Base-by-base conservation (phyloP, 2,797 vertebrate genomes). In the Philypnodon macrostomus region DNA sequence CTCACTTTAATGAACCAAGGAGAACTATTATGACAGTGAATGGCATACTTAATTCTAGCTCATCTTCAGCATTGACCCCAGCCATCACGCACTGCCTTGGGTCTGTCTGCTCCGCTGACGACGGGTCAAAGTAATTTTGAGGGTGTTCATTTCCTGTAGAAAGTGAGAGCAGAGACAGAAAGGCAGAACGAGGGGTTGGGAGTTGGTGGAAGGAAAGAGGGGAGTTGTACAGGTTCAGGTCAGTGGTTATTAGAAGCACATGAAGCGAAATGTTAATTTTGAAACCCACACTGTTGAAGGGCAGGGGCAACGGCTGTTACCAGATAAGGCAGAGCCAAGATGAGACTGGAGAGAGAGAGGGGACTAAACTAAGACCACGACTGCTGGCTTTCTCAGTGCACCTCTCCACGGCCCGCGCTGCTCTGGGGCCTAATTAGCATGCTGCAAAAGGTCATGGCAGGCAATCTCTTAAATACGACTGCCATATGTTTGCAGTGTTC, bases 261-360 rank as follows among this genome's bases (percentile, higher is more conserved):
- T 96, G 94, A 95, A 95, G 91, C 88, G 87, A 95, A 95, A 95
- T 96, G 94, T 96, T 96, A 95, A 97, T 96, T 97, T 93, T 92
- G 83, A 94, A 97, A 93, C 90, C 86, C 82, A 92, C 90, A 93
- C 92, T 89, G 81, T 87, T 65, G 88, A 79, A 84, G 81, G 79
- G 62, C 73, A 76, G 85, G 88, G 87, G 87, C 86, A 85, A 80
- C 79, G 88, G 87, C 88, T 86, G 85, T 88, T 90, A 88, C 85
- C 89, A 91, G 91, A 93, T 91, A 94, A 93, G 89, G 79, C 80
- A 68, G 73, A 68, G 70, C 69, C 63, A 47, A 73, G 78, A 85
- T 78, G 79, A 84, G 79, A 77, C 74, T 35, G 50, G 61, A 75
- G 71, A 61, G 50, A 66, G 29, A 66, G 76, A 48, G 58, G 48